Conservation (phyloP, 2,888 invertebrate genomes). For the Melanotus villosus region DNA sequence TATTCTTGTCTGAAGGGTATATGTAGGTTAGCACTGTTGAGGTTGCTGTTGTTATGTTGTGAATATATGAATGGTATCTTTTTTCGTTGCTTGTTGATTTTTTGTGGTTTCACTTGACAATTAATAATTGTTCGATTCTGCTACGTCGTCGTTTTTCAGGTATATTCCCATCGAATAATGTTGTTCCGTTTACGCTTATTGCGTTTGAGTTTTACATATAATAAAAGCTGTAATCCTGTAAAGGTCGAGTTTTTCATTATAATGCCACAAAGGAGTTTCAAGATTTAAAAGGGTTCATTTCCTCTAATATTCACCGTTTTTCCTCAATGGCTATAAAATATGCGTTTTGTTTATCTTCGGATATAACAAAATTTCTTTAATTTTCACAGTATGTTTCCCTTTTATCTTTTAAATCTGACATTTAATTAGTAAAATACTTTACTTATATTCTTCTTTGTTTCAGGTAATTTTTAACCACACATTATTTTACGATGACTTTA, state of each 20-base stretch:
- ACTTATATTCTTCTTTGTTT: too few species aligned
- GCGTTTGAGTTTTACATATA: neutral
- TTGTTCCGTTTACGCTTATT: neutral
- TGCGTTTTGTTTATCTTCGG: too few species aligned
- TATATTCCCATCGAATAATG: neutral
- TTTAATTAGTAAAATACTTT: too few species aligned
- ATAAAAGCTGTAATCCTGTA: neutral
- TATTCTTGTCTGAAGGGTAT: neutral
- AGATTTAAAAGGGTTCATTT: neutral
- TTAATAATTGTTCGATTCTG: slow-evolving; percentile 30
- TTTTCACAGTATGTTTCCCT: too few species aligned
- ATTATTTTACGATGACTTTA: too few species aligned
- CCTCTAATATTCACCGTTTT: neutral
- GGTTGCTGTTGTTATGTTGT: slow-evolving; percentile 16
- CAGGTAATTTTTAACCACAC: too few species aligned
- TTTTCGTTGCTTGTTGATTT: slow-evolving; percentile 20
- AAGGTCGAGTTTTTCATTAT: neutral
- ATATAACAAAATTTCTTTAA: neutral
- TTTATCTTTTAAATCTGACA: too few species aligned
- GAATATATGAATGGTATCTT: slow-evolving; percentile 9
- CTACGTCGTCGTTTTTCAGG: slow-evolving; percentile 7
- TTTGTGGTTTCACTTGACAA: slow-evolving; percentile 51
- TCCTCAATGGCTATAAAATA: too few species aligned
- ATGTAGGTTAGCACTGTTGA: slow-evolving; percentile 26
- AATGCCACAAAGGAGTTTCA: neutral